phyloP scores from a whole-genome alignment of 2,888 invertebrate species.

The Agrochola macilenta region DNA sequence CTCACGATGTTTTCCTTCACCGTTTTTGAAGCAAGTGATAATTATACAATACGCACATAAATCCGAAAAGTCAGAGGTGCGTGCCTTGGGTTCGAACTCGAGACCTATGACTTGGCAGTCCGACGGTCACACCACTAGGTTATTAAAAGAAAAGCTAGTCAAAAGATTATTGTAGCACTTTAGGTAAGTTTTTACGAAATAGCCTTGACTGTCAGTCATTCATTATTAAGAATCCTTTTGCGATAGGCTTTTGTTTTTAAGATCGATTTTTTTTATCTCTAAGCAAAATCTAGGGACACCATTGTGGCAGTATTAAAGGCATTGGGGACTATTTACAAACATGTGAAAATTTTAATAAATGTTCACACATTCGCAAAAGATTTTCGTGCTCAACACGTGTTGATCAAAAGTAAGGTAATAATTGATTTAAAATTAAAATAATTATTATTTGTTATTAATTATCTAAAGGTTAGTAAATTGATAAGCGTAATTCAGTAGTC shows the following conservation, averaged over 20 bases:
- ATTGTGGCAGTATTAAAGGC: slow-evolving; percentile 61
- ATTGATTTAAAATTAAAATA: slow-evolving; percentile 50
- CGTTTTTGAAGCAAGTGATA: too few relatives aligned
- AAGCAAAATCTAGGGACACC: slow-evolving; percentile 54
- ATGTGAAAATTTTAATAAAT: slow-evolving; percentile 16
- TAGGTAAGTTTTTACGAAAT: not conserved
- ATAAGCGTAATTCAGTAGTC: slow-evolving; percentile 86
- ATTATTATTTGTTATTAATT: slow-evolving; percentile 42
- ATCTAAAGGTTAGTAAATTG: slow-evolving; percentile 81
- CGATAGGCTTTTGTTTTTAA: slow-evolving; percentile 9
- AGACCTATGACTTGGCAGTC: too few relatives aligned
- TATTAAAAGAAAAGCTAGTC: too few relatives aligned
- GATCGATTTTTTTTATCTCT: slow-evolving; percentile 29
- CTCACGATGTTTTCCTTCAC: too few relatives aligned
- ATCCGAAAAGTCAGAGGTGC: too few relatives aligned
- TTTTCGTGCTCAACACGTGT: slow-evolving; percentile 31
- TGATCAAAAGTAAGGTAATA: slow-evolving; percentile 49
- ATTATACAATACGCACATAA: too few relatives aligned
- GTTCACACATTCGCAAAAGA: slow-evolving; percentile 33
- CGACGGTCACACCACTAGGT: too few relatives aligned
- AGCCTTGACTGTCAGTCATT: not conserved
- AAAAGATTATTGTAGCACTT: not conserved
- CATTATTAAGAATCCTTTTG: not conserved
- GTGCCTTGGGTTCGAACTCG: too few relatives aligned
- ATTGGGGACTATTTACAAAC: slow-evolving; percentile 38